Base-by-base conservation (phyloP, 2,888 invertebrate genomes). In the Buathra laborator region DNA sequence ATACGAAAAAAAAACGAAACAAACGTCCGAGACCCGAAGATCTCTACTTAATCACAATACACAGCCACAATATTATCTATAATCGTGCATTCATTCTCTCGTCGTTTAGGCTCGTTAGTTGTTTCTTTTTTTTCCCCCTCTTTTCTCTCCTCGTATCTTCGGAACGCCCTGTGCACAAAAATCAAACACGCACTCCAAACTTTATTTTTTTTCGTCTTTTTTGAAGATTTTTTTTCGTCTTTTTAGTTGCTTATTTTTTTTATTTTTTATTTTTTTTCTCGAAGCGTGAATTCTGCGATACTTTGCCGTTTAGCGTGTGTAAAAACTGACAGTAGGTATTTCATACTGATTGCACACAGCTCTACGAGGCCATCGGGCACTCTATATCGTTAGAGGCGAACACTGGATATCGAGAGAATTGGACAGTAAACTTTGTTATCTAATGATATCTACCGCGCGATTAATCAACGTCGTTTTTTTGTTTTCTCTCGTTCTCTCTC, bases 61-160 rank as follows among this genome's bases (percentile, higher is more conserved):
- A 85, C 85, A 86, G 86, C 86, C 85, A 83, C 81, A 64, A 80
- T 80, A 77, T 83, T 80, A 80, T 74, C 68, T 77, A 59, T 59
- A 46, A 53, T 59, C 56, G 51, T 43, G 80, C 76, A 29, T 72
- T 62, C 56, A 29, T 72, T 62, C 56, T 74, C 68, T 64, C 44
- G 29, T 74, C 67, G 68, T 51, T 80, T 72, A 76, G 71, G 79
- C 79, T 78, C 44, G 62, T 72, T 74, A 53, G 32, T 74, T 53
- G 16, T 66, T 62, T 46, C 48, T 59, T 44, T 48, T 16, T 67
- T 72, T 29, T 16, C 56, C 10, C 46, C n/a, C 19, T 43, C 46
- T 53, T 72, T 64, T 24, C 67, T n/a, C 32, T 67, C 44, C 29
- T n/a, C 32, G 70, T 81, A 51, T 51, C 5, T 24, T 68, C 14